Base-by-base conservation (phyloP, 2,888 invertebrate species). In the Erebia ligea region DNA sequence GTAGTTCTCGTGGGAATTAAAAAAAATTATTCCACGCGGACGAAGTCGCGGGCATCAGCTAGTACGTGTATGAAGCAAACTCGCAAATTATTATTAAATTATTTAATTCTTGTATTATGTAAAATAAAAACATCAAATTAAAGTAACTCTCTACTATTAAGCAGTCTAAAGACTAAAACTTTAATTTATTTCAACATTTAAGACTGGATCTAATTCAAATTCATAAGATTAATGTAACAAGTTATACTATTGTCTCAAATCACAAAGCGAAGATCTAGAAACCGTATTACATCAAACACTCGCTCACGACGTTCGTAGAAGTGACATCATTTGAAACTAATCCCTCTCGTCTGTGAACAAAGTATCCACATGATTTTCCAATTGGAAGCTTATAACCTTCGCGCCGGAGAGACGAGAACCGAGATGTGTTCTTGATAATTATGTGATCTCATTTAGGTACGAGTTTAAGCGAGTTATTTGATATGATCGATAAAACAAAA, bases 371-470 rank as follows among this genome's bases (percentile, higher is more conserved):
- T 77, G 79, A 81, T 84, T 84, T 85, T 83, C 83, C 82, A 84
- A 84, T 83, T 81, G 81, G 75, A 71, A 77, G 77, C 81, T 82
- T 77, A 78, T 81, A 81, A 80, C 79, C 76, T 78, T 79, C 76
- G 57, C 73, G 72, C 67, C 25, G 54, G 40, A 25, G 67, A 68
- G 56, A 67, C 40, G 58, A 56, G 52, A 57, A 67, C 59, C 40
- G 56, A 65, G 66, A 66, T 72, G 68, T 59, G 58, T 48, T 63
- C 68, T 68, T 52, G 19, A 71, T 68, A 34, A 54, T 65, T 5
- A 61, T 74, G 66, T 70, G 76, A 58, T 17, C 11, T 56, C 68
- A 73, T 71, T 68, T 50, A 25, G 4, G 25, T 70, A 70, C 10
- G 54, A 64, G 62, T 54, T 34, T 15, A 10, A 25, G 48, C n/a